Evolutionary conservation across 2,888 invertebrate species (phyloP), one percentile per base, ranked within the genome.

Genomic region (Lasioglossum figueresi): DNA sequence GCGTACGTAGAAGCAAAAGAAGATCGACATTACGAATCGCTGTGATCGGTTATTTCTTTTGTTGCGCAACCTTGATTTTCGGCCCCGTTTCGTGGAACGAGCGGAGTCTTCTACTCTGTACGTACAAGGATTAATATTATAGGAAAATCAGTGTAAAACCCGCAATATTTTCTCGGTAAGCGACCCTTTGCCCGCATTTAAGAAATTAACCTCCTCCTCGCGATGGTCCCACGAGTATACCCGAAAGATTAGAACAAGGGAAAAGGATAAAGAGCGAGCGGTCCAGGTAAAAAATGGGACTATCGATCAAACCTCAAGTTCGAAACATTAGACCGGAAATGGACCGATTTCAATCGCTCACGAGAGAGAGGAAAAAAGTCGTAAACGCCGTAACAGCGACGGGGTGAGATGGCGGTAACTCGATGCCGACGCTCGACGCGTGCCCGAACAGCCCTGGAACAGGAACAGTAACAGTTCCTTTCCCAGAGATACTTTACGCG

Each of bases 301-400:
- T 87, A 93, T 93, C 93, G 86, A 93, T 93, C 92, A 93, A 90
- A 85, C 86, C 70, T 84, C 66, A 52, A 83, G 82, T 76, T 85
- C 75, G 84, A 74, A 82, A 78, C 77, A 85, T 76, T 84, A 87
- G 83, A n/a, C 76, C 88, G 87, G 86, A 89, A 89, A 86, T 83
- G 88, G 85, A 75, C 84, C 83, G 82, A 76, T 84, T 75, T 83
- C 75, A 82, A 79, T 72, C 74, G 75, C 59, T 87, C 82, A 80
- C 86, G 83, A 79, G 86, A 79, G 72, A 14, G 73, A 83, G 76
- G 80, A 81, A 78, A 80, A 78, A 74, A 85, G 87, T 86, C 79
- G 76, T 89, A 89, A 89, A 89, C 89, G 84, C 88, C 84, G 85
- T 92, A 91, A 92, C 90, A 88, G 88, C 82, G 71, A 77, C 80